Percentiles rank a stretch among this genome's conserved stretches.
Evolutionary conservation across 2,888 invertebrate species (phyloP).

Genomic region (Zonitis immaculata): DNA sequence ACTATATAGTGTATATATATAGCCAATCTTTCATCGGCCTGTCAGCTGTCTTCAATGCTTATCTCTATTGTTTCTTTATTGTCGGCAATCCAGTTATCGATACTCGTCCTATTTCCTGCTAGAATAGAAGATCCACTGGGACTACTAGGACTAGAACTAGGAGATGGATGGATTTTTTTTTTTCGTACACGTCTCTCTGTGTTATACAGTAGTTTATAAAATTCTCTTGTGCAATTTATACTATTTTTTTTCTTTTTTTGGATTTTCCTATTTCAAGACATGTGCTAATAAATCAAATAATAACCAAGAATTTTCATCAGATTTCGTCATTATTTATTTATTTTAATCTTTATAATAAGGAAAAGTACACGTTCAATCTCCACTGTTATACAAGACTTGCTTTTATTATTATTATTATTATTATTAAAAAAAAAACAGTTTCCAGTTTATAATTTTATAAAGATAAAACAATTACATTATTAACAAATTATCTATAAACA

Average conservation of each 20-base stretch:
- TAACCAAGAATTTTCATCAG: neutral
- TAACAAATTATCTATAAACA: neutral
- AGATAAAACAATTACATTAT: neutral
- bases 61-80: slow-evolving; percentile 51
- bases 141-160: too few species aligned
- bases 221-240: neutral
- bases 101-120: slow-evolving; percentile 39
- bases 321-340: neutral
- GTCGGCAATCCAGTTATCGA: slow-evolving; percentile 50
- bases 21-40: slow-evolving; percentile 49
- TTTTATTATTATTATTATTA: neutral
- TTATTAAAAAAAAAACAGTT: too few species aligned
- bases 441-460: neutral
- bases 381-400: neutral
- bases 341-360: neutral
- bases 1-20: too few species aligned
- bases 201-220: neutral
- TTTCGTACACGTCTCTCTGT: too few species aligned
- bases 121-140: slow-evolving; percentile 42
- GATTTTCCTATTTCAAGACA: neutral
- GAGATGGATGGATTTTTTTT: slow-evolving; percentile 50
- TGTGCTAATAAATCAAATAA: neutral
- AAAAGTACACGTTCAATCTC: neutral
- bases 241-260: neutral
- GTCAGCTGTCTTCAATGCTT: slow-evolving; percentile 50